A percentile compares a stretch with the other conserved stretches of the same genome.
Evolutionary conservation across 2,113 vertebrate genomes (phyloP).

Genomic region (Damaliscus lunatus): DNA sequence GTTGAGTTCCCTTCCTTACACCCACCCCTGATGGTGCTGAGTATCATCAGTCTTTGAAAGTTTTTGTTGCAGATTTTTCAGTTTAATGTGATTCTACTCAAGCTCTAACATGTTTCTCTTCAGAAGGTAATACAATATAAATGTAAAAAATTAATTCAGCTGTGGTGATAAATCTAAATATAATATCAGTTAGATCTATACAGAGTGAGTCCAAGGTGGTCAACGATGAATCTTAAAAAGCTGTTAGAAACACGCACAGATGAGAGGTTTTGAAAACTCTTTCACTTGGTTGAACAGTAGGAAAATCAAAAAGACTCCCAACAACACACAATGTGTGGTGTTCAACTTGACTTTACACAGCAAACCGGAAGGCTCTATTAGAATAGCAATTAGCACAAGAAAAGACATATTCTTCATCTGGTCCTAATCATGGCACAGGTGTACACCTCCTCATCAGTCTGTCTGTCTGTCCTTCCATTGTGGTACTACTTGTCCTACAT

Average conservation of each 20-base stretch:
- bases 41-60: background rate
- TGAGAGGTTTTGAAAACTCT: background rate
- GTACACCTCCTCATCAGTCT: background rate
- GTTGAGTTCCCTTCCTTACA: background rate
- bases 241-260: background rate
- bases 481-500: too few species aligned
- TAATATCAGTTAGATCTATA: background rate
- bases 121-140: constrained; percentile 18
- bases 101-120: constrained; percentile 5
- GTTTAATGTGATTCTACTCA: background rate
- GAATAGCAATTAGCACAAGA: background rate
- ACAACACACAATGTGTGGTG: fast-evolving
- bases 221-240: background rate
- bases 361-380: background rate
- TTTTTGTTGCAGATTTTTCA: background rate
- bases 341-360: too few species aligned
- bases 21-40: fast-evolving
- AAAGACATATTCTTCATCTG: background rate
- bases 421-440: background rate
- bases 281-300: background rate
- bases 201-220: background rate
- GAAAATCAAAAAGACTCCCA: background rate
- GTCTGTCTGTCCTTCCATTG: background rate
- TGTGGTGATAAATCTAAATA: background rate
- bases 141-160: background rate